Evolutionary conservation across 1,140 invertebrate species (phyloP).

Genomic region (Bombus superbus): DNA sequence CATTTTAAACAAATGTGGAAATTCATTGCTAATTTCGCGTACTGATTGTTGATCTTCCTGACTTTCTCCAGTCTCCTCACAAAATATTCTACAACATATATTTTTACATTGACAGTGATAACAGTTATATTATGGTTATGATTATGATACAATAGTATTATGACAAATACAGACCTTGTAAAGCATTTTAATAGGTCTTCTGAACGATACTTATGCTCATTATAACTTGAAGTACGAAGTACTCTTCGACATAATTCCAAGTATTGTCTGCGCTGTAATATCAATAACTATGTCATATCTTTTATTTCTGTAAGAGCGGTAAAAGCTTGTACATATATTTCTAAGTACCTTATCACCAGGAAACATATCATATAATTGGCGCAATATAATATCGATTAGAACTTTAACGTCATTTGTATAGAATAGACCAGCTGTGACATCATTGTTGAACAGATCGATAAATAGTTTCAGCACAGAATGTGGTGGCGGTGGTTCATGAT

Average conservation of each 20-base stretch:
- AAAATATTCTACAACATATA: conserved; percentile 86
- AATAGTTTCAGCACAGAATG: conserved; percentile 95
- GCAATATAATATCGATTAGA: conserved; percentile 94
- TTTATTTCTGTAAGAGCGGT: background rate
- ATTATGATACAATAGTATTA: background rate
- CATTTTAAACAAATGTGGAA: conserved; percentile 91
- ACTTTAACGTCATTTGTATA: conserved; percentile 97
- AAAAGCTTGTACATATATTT: background rate
- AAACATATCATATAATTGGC: conserved; percentile 93
- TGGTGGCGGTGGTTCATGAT: conserved; percentile 89
- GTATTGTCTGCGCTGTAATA: conserved; percentile 88
- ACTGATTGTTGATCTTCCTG: conserved; percentile 89
- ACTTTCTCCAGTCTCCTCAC: conserved; percentile 89
- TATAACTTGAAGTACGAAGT: conserved; percentile 89
- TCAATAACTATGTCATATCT: background rate
- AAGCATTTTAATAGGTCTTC: conserved; percentile 92
- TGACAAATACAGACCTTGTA: conserved; percentile 80
- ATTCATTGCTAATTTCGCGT: conserved; percentile 91
- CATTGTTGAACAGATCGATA: conserved; percentile 91
- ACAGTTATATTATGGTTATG: background rate
- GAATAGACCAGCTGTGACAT: conserved; percentile 91
- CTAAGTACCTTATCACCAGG: conserved; percentile 91
- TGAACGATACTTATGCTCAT: conserved; percentile 88
- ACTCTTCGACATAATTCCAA: conserved; percentile 90
- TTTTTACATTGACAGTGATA: background rate